A percentile compares a stretch with the other conserved stretches of the same genome.
These are phyloP conservation scores for Diachasma alloeum DNA, from an alignment of 1,140 invertebrate species.

Conservation along the genomic window DNA sequence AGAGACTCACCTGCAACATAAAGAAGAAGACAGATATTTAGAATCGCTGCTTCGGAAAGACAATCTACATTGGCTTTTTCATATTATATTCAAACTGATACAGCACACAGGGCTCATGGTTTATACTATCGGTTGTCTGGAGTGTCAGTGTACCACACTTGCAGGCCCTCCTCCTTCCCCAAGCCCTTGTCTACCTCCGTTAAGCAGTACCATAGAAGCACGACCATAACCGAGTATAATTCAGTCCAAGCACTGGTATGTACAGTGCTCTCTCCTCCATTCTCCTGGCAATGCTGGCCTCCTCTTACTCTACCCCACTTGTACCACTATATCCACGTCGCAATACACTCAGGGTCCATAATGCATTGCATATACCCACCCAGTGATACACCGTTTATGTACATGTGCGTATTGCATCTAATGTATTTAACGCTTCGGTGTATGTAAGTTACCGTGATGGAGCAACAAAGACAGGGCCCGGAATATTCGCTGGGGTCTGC, in stretches of 20 bases:
- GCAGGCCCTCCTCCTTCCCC: neutral
- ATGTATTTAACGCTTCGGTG: constrained; percentile 31
- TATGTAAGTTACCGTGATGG: constrained; percentile 17
- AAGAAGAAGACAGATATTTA: neutral
- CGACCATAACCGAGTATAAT: constrained; percentile 60
- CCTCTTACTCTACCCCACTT: constrained; percentile 5
- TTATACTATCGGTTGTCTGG: constrained; percentile 47
- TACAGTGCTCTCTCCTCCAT: neutral
- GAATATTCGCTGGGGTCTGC: constrained; percentile 9
- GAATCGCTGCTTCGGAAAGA: neutral
- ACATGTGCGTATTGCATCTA: constrained; percentile 33
- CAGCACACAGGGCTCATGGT: neutral
- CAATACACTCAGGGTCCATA: neutral
- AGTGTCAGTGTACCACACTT: constrained; percentile 43
- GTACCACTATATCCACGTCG: neutral
- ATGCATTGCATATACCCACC: constrained; percentile 3
- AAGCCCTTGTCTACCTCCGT: constrained; percentile 31
- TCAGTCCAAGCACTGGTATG: constrained; percentile 2
- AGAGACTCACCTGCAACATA: neutral
- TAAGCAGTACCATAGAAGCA: constrained; percentile 48
- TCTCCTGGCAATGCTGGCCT: neutral
- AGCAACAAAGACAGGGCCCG: neutral
- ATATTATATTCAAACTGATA: too few species aligned
- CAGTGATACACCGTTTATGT: constrained; percentile 24
- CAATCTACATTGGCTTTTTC: too few species aligned